A percentile compares a stretch with the other conserved stretches of the same genome.
Conservation (phyloP, 92 coral and sea anemone species). For the Metridium senile region DNA sequence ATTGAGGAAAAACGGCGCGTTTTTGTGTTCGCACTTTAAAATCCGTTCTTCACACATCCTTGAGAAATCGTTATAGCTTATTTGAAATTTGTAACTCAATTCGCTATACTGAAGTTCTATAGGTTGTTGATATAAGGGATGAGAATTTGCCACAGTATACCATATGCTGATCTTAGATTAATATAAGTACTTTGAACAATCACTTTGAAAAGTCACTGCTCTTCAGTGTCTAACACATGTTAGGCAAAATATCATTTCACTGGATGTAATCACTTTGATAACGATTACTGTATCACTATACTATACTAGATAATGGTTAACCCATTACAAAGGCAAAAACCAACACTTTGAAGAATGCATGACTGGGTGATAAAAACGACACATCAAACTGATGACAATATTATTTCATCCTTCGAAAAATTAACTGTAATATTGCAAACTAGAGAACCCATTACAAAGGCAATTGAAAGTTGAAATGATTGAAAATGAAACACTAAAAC, state of each 20-base stretch:
- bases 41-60: not conserved
- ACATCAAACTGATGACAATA: not conserved
- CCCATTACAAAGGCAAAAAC: not conserved
- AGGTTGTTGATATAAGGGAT: not conserved
- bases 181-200: conserved; percentile 13
- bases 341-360: not conserved
- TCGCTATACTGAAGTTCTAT: not conserved
- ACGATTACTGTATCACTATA: not conserved
- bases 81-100: not conserved
- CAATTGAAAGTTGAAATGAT: too few species aligned
- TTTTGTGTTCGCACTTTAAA: not conserved
- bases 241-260: conserved; percentile 15
- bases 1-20: not conserved
- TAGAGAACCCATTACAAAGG: too few species aligned
- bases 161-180: conserved; percentile 17
- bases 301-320: not conserved
- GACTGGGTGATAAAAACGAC: not conserved
- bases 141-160: not conserved
- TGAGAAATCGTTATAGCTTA: not conserved
- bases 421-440: too few species aligned
- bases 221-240: conserved; percentile 7
- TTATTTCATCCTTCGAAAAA: not conserved
- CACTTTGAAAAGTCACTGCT: not conserved
- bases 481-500: too few species aligned
- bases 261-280: conserved; percentile 6